phyloP scores from a whole-genome alignment of 64 coral and sea anemone species.

The Cladopsammia gracilis region DNA sequence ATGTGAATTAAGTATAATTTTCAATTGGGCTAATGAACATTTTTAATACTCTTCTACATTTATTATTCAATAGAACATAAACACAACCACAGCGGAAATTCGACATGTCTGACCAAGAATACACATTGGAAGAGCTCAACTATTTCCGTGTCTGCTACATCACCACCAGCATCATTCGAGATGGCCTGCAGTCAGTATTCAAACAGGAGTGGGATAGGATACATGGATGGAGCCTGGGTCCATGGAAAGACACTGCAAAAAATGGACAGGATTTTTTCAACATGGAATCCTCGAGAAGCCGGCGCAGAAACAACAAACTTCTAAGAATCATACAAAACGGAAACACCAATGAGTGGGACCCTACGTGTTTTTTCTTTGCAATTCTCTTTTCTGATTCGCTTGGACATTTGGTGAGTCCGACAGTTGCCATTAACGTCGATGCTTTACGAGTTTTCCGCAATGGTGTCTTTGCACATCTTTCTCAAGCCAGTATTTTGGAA shows the following conservation, averaged over 20 bases:
- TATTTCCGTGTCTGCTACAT: constrained; percentile 55
- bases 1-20: no score
- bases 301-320: constrained; percentile 27
- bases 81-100: no score
- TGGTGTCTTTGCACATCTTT: constrained; percentile 14
- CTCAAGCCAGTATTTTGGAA: constrained; percentile 21
- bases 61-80: no score
- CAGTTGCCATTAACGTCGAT: not conserved
- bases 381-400: constrained; percentile 59
- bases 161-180: constrained; percentile 20
- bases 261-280: constrained; percentile 63
- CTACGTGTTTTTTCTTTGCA: constrained; percentile 65
- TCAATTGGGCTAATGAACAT: no score
- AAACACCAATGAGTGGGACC: constrained; percentile 65
- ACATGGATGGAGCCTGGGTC: not conserved
- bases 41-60: no score
- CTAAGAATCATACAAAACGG: constrained; percentile 43
- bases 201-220: constrained; percentile 64
- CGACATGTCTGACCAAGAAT: not conserved
- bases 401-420: constrained; percentile 1
- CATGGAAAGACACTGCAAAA: constrained; percentile 38
- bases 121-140: constrained; percentile 62
- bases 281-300: constrained; percentile 38
- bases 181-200: constrained; percentile 49
- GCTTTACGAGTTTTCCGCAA: constrained; percentile 22